Conservation (phyloP, 2,113 vertebrate genomes). For the Nettapus auritus region DNA sequence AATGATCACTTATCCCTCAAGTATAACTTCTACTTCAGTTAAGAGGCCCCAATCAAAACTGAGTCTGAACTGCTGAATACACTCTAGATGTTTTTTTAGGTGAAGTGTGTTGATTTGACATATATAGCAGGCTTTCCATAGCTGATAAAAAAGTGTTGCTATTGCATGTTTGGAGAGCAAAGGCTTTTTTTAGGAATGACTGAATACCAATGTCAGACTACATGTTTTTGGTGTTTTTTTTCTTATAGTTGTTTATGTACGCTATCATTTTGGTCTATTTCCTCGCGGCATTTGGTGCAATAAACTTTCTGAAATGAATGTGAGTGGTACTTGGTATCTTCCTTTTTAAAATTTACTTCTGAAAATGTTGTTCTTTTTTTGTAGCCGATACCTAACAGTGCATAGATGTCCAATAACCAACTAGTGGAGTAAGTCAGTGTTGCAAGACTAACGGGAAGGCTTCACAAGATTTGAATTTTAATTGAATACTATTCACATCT, state of each 20-base stretch:
- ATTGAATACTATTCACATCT: background rate
- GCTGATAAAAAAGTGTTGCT: constrained; percentile 56
- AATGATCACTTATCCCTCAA: background rate
- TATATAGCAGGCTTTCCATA: constrained; percentile 47
- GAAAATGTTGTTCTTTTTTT: background rate
- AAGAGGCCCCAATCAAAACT: background rate
- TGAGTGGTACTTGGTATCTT: constrained; percentile 27
- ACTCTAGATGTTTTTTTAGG: background rate
- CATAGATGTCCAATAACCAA: accelerated
- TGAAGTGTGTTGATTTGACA: constrained; percentile 23
- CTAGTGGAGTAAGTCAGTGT: background rate
- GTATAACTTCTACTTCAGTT: constrained; percentile 31
- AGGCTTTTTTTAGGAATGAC: constrained; percentile 54
- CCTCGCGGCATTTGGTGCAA: constrained; percentile 82
- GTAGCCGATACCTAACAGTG: background rate
- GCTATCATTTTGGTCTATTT: constrained; percentile 72
- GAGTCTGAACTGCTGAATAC: constrained; percentile 32
- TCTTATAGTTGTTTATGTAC: constrained; percentile 65
- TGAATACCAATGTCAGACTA: constrained; percentile 65
- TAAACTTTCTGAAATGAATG: constrained; percentile 76
- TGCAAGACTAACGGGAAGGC: background rate
- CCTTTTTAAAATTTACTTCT: background rate
- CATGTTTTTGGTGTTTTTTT: constrained; percentile 34
- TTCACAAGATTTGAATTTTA: background rate
- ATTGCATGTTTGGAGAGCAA: constrained; percentile 64